phyloP scores from a whole-genome alignment of 2,888 invertebrate genomes.

The Calameuta filiformis region DNA sequence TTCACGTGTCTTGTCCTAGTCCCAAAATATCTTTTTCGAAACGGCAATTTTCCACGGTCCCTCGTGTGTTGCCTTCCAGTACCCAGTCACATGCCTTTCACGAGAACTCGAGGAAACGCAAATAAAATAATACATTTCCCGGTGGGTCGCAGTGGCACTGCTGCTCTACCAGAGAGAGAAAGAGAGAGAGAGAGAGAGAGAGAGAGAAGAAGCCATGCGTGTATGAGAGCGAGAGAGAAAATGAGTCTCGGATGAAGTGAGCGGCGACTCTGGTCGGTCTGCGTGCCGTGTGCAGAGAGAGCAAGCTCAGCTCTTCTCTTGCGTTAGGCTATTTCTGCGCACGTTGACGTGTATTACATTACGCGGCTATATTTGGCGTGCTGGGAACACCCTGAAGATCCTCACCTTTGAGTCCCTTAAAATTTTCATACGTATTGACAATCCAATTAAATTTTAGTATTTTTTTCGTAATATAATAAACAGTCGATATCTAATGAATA shows the following conservation, averaged over 20 bases:
- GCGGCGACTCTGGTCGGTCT: constrained; percentile 20
- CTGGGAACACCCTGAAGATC: constrained; percentile 33
- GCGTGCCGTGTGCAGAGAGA: constrained; percentile 69
- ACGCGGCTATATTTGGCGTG: constrained; percentile 70
- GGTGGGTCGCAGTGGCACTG: neutral
- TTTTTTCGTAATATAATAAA: no score
- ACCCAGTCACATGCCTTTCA: constrained; percentile 11
- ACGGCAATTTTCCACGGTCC: constrained; percentile 17
- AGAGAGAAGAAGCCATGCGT: constrained; percentile 1
- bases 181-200: neutral
- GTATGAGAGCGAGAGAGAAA: constrained; percentile 23
- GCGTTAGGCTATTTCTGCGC: constrained; percentile 69
- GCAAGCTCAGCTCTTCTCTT: constrained; percentile 59
- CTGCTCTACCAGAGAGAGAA: neutral
- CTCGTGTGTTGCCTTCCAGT: neutral
- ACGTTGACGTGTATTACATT: constrained; percentile 70
- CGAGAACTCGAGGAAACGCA: constrained; percentile 9
- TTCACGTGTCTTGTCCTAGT: neutral
- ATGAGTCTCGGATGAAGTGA: neutral
- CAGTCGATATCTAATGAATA: no score
- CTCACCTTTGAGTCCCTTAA: constrained; percentile 10
- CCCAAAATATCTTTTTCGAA: constrained; percentile 16
- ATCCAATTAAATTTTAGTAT: no score
- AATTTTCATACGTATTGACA: neutral
- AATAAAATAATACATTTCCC: constrained; percentile 18